A percentile compares a stretch with the other conserved stretches of the same genome.
phyloP scores from a whole-genome alignment of 2,888 invertebrate species.

The Agrilus biguttatus region DNA sequence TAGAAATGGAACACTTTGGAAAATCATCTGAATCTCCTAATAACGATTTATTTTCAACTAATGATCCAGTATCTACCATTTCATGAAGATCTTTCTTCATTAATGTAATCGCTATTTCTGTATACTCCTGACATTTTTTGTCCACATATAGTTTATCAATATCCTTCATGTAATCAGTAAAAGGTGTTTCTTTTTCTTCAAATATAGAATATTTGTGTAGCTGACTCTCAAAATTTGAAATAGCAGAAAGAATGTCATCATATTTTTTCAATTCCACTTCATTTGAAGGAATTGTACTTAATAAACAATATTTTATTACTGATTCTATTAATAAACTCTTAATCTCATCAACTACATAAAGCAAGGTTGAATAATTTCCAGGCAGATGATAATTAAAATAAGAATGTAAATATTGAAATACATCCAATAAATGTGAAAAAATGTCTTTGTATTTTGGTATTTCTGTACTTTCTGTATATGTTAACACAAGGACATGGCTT shows the following conservation, averaged over 20 bases:
- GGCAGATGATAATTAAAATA: constrained; percentile 38
- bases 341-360: constrained; percentile 39
- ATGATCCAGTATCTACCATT: constrained; percentile 40
- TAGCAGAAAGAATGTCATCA: constrained; percentile 42
- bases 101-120: constrained; percentile 51
- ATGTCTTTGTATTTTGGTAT: constrained; percentile 39
- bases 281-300: constrained; percentile 61
- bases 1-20: constrained; percentile 44
- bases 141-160: constrained; percentile 63
- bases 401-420: constrained; percentile 43
- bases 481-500: constrained; percentile 17
- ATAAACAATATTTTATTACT: constrained; percentile 59
- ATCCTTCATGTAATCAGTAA: constrained; percentile 56
- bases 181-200: constrained; percentile 36
- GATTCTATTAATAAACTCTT: constrained; percentile 45
- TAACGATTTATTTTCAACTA: constrained; percentile 30
- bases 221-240: constrained; percentile 48
- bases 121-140: constrained; percentile 57
- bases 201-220: constrained; percentile 47
- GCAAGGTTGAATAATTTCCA: constrained; percentile 34
- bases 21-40: constrained; percentile 36
- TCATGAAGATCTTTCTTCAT: constrained; percentile 73
- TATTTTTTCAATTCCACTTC: constrained; percentile 56
- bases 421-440: constrained; percentile 37
- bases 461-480: constrained; percentile 27